Evolutionary conservation across 2,888 invertebrate genomes (phyloP), one percentile per base, ranked within the genome.

Genomic region (Pammene fasciana): DNA sequence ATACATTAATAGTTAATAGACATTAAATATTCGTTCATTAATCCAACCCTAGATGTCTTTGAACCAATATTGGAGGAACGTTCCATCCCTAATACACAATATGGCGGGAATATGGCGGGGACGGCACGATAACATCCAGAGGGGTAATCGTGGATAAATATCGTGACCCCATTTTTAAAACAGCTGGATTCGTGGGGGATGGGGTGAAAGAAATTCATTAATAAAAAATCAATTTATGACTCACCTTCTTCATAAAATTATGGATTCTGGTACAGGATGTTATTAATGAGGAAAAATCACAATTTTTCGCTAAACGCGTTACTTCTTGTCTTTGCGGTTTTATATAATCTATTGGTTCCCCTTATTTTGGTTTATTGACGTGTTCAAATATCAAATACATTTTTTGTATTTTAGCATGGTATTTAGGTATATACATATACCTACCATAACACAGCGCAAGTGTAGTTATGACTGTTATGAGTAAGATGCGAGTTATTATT

Each of bases 101-200:
- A 68, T 65, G 65, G 52, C 52, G 56, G 64, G 62, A 65, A 68
- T 65, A 68, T 65, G 65, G 52, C 52, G 56, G 64, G 62, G 50
- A 45, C 59, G 64, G n/a, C 46, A 41, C 59, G 68, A 65, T 56
- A 60, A 68, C 68, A 68, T 56, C 45, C 64, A 68, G 68, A 67
- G 68, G 70, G 70, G 70, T 65, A 60, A 70, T 70, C 70, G 54
- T 50, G 57, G 64, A 57, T 68, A 68, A 70, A 65, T 55, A 70
- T 65, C 60, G 34, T 65, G 65, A 65, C 70, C 70, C 70, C 64
- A 64, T 59, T 70, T 68, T 65, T 55, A 70, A 70, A 70, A 60
- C 70, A 70, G 59, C 65, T 68, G 57, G 36, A 66, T 38, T n/a
- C 34, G 41, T 36, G 43, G 57, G 36, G 68, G 50, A 57, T 68